phyloP scores from a whole-genome alignment of 1,140 invertebrate genomes.

The Caenorhabditis inopinata region DNA sequence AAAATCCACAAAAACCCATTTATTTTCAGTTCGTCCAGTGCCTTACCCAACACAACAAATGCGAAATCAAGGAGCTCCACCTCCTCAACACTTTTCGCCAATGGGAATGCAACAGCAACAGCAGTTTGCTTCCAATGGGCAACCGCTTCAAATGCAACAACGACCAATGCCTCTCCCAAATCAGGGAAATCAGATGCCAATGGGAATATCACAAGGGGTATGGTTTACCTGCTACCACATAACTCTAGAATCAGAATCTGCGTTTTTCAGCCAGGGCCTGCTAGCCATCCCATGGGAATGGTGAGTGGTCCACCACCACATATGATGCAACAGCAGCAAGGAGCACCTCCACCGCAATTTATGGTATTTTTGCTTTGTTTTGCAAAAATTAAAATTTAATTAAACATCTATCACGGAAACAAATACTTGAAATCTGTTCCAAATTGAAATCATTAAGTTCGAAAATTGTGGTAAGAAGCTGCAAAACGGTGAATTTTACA shows the following conservation, averaged over 20 bases:
- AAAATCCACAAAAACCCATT: background rate
- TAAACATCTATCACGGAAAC: no score
- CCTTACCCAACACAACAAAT: conserved; percentile 3
- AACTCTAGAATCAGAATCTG: background rate
- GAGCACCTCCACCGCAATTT: background rate
- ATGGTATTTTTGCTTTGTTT: background rate
- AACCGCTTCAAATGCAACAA: background rate
- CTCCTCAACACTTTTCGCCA: background rate
- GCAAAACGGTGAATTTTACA: no score
- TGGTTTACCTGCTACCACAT: background rate
- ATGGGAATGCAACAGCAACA: conserved; percentile 8
- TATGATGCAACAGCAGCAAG: background rate
- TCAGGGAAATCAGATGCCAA: background rate
- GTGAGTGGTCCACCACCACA: background rate
- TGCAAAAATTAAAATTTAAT: no score
- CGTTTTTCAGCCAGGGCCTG: background rate
- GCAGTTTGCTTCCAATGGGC: background rate
- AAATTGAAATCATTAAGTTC: no score
- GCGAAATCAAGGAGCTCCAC: background rate
- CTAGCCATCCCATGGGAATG: background rate
- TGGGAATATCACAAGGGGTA: background rate
- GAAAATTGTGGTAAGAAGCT: no score
- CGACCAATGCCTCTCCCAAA: background rate
- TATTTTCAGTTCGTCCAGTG: background rate
- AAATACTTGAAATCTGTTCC: no score